A percentile compares a stretch with the other conserved stretches of the same genome.
phyloP scores from a whole-genome alignment of 2,888 invertebrate species.

The Xanthorhoe spadicearia region DNA sequence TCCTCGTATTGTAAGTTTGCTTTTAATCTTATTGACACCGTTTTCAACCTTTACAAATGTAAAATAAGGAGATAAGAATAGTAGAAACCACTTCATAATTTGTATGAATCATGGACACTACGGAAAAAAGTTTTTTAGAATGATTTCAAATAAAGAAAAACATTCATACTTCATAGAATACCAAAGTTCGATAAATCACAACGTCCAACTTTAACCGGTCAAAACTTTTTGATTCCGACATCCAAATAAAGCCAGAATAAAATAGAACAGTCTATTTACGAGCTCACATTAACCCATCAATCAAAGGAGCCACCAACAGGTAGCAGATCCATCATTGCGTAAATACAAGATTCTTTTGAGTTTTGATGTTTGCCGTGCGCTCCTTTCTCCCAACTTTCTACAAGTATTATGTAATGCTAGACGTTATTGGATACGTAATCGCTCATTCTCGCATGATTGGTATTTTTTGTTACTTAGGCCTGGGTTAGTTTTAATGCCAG shows the following conservation, averaged over 20 bases:
- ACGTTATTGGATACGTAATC: slow-evolving; percentile 41
- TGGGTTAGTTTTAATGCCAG: not conserved
- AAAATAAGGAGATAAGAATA: too few species aligned
- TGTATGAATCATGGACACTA: too few species aligned
- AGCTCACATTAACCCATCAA: slow-evolving; percentile 19
- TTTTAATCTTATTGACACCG: too few species aligned
- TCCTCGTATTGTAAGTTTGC: too few species aligned
- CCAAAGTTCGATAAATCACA: not conserved
- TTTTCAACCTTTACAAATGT: too few species aligned
- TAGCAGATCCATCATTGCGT: slow-evolving; percentile 52
- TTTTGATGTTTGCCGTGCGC: slow-evolving; percentile 57
- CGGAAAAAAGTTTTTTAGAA: too few species aligned
- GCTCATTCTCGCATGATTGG: slow-evolving; percentile 44
- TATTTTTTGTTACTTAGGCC: slow-evolving; percentile 2
- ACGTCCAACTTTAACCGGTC: not conserved
- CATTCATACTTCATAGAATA: not conserved
- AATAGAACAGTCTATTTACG: slow-evolving; percentile 1
- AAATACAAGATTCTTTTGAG: slow-evolving; percentile 54
- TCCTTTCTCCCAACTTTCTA: slow-evolving; percentile 74
- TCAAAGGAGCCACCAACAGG: slow-evolving; percentile 33
- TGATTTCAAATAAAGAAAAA: too few species aligned
- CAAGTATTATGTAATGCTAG: slow-evolving; percentile 45
- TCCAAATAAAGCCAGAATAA: not conserved
- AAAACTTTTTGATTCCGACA: not conserved
- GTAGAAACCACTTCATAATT: too few species aligned